A percentile compares a stretch with the other conserved stretches of the same genome.
These are phyloP conservation scores for Sycophila texana DNA, from an alignment of 2,888 invertebrate genomes.

Conservation along the genomic window DNA sequence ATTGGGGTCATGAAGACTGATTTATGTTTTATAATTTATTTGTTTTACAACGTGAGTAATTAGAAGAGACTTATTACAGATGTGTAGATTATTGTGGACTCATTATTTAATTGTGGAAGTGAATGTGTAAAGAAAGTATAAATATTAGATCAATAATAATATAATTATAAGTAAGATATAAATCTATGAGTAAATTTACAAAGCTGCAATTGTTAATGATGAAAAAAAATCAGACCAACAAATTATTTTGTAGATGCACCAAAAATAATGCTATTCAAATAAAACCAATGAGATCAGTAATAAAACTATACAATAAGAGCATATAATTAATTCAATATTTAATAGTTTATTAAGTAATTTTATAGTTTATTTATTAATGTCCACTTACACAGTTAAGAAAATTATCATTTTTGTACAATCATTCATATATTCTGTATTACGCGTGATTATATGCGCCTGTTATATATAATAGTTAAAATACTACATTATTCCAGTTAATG, in stretches of 20 bases:
- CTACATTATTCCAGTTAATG: conserved; percentile 56
- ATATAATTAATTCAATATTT: conserved; percentile 23
- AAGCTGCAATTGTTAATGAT: conserved; percentile 18
- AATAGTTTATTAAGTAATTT: background rate
- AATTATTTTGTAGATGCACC: too few species aligned
- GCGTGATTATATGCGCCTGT: conserved; percentile 49
- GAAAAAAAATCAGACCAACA: too few species aligned
- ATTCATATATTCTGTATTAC: conserved; percentile 52
- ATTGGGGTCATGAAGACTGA: conserved; percentile 51
- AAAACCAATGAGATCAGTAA: background rate
- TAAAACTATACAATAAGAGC: conserved; percentile 1
- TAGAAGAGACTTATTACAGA: conserved; percentile 10
- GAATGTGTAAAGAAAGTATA: background rate
- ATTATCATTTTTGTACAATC: conserved; percentile 52
- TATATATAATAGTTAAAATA: conserved; percentile 53
- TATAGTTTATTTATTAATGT: conserved; percentile 13
- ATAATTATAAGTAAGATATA: background rate
- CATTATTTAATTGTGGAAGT: too few species aligned
- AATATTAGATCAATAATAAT: conserved; percentile 2
- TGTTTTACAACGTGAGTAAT: conserved; percentile 29
- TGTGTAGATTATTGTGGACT: too few species aligned
- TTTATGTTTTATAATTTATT: conserved; percentile 45
- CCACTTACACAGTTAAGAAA: conserved; percentile 26
- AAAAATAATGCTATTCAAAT: background rate
- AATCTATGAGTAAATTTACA: conserved; percentile 13